Evolutionary conservation across 1,140 invertebrate genomes (phyloP), one percentile per base, ranked within the genome.

Genomic region (Ruditapes philippinarum): DNA sequence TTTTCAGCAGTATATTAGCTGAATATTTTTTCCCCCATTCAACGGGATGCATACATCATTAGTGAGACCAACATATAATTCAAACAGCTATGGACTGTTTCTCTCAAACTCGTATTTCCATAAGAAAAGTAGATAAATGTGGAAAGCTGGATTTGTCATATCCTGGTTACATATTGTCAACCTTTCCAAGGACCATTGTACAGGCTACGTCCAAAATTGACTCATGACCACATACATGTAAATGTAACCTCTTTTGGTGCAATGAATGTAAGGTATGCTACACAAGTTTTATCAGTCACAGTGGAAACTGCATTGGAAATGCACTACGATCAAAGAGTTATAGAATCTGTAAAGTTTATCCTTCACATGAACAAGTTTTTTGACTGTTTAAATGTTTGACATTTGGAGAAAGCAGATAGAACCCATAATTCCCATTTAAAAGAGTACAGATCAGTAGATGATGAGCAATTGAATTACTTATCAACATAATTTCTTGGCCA

Each of bases 311-410:
- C 84, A n/a, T 45, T 90, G 14, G 60, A 90, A 40, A 22, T 33
- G 7, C 49, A 19, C 1, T 83, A 68, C 70, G 80, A 54, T 5
- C 22, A 40, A 28, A 38, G 45, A 42, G 17, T 49, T 9, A 4
- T 2, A 1, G 85, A 90, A 68, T 89, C 91, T 54, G 86, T 90
- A 0, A 73, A 45, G 0, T 92, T 92, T 57, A 79, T 92, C 14
- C 79, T 86, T 49, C 89, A 73, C 42, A 40, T 92, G 40, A 80
- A 92, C 45, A 91, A 89, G 33, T 92, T 90, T 45, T 92, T 91
- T 90, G 91, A 92, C 57, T 90, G 88, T 86, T 36, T 92, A 28
- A 91, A 92, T 86, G 90, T 88, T 0, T 45, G 91, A 42, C 57
- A 36, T 89, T 54, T 90, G 12, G 76, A 60, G 90, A 91, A 49